phyloP scores from a whole-genome alignment of 2,797 vertebrate species.

The Spinus olivaceus region DNA sequence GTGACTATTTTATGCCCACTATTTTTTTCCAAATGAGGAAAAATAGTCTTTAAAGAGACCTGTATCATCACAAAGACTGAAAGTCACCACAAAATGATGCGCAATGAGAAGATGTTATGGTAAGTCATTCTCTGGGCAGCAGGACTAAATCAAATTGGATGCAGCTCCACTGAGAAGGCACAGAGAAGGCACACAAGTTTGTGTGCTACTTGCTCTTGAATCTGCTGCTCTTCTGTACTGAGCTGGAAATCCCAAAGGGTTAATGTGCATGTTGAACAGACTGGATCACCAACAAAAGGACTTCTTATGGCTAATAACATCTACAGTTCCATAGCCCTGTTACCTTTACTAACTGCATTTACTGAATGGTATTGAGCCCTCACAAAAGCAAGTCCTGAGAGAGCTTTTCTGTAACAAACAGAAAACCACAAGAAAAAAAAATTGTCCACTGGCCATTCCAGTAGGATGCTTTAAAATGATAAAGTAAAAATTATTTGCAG shows the following conservation, averaged over 20 bases:
- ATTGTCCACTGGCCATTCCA: background rate
- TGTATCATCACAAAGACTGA: too few species aligned
- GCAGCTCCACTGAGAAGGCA: too few species aligned
- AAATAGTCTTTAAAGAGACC: too few species aligned
- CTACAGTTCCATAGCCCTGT: background rate
- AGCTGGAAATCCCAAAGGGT: background rate
- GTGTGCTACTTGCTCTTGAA: too few species aligned
- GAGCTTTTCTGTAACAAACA: background rate
- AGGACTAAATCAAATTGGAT: too few species aligned
- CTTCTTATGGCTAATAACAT: background rate
- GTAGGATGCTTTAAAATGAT: background rate
- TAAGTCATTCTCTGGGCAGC: too few species aligned
- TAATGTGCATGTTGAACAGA: background rate
- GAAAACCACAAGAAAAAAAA: background rate
- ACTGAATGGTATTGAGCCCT: background rate
- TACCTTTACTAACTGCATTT: background rate
- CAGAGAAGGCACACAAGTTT: too few species aligned
- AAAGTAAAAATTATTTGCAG: background rate
- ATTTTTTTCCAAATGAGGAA: too few species aligned
- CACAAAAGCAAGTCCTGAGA: background rate
- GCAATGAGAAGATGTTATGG: too few species aligned
- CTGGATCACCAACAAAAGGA: background rate
- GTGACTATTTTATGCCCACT: too few species aligned
- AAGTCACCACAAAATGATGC: too few species aligned
- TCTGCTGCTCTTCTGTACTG: too few species aligned